These are phyloP conservation scores for Girardinus metallicus DNA, from an alignment of 2,797 vertebrate genomes.

Conservation along the genomic window DNA sequence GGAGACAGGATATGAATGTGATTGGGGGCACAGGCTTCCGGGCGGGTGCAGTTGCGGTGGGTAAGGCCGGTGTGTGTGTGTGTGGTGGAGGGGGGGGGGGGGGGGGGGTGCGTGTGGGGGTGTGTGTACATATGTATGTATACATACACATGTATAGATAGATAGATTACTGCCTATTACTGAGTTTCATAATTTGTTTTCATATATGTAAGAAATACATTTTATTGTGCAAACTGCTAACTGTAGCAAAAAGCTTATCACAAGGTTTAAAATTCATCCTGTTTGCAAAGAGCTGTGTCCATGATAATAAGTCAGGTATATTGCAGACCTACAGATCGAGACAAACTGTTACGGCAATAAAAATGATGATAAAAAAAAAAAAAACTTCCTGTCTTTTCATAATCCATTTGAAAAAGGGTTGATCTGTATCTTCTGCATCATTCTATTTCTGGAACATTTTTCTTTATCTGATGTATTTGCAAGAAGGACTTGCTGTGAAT, in stretches of 20 bases:
- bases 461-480: background rate
- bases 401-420: background rate
- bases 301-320: background rate
- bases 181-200: too few relatives aligned
- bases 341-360: background rate
- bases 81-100: too few relatives aligned
- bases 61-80: too few relatives aligned
- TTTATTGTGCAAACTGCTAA: too few relatives aligned
- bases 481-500: background rate
- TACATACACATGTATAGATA: too few relatives aligned
- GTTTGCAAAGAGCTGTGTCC: background rate
- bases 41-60: too few relatives aligned
- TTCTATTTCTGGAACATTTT: background rate
- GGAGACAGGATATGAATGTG: too few relatives aligned
- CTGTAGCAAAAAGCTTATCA: background rate
- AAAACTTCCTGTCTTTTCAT: background rate
- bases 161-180: too few relatives aligned
- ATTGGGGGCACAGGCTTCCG: too few relatives aligned
- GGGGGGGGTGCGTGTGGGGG: too few relatives aligned
- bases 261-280: background rate
- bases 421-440: background rate
- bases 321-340: background rate
- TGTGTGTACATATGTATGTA: too few relatives aligned
- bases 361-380: background rate
- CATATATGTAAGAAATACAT: too few relatives aligned